phyloP scores from a whole-genome alignment of 2,113 vertebrate genomes.

The Jaculus jaculus region DNA sequence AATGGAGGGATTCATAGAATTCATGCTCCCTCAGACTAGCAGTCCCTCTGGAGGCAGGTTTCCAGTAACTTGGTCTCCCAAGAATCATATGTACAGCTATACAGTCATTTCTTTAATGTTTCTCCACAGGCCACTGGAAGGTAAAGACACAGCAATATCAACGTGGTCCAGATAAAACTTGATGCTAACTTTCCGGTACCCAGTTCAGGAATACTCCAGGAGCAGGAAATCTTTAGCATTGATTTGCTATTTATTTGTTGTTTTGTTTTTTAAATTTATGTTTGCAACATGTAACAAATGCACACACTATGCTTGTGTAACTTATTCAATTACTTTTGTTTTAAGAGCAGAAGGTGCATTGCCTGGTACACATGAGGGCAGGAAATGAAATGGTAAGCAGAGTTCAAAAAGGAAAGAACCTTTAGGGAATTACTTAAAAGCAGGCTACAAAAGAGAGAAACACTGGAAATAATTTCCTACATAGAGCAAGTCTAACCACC shows the following conservation, averaged over 20 bases:
- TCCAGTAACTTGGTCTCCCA: neutral
- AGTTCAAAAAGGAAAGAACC: conserved; percentile 22
- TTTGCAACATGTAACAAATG: neutral
- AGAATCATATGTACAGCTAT: neutral
- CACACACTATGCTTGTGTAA: neutral
- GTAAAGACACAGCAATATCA: neutral
- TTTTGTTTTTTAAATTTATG: neutral
- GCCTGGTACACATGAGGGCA: neutral
- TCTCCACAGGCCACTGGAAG: neutral
- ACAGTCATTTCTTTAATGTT: neutral
- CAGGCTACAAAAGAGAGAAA: neutral
- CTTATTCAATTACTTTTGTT: neutral
- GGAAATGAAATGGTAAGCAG: conserved; percentile 12
- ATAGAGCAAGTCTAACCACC: neutral
- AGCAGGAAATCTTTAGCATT: neutral
- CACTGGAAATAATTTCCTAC: neutral
- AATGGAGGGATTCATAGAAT: neutral
- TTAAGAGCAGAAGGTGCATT: neutral
- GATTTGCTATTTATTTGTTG: neutral
- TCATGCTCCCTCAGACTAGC: neutral
- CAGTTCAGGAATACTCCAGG: neutral
- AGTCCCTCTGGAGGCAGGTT: neutral
- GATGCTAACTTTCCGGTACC: neutral
- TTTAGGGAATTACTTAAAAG: neutral
- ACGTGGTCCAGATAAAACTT: neutral